Evolutionary conservation across 64 coral and sea anemone species (phyloP), one percentile per base, ranked within the genome.

Genomic region (Catalaphyllia jardinei): DNA sequence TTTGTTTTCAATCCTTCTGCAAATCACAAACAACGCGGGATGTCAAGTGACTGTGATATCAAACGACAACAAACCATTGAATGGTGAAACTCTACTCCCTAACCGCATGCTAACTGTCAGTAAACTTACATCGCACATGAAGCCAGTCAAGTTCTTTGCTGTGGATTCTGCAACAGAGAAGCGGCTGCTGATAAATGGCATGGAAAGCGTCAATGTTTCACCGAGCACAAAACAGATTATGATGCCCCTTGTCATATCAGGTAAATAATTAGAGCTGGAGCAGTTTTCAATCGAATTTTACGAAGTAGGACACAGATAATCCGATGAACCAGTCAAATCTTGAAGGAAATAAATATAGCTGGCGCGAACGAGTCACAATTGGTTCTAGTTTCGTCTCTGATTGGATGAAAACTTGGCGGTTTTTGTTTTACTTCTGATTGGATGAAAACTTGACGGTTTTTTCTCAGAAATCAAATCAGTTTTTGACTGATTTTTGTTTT

Each of bases 81-180:
- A 73, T 25, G 90, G 87, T 10, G 67, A 86, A 33, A 60, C 28
- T 8, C 51, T 96, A 2, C 61, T 75, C 2, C 54, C 79, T 14
- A 63, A 71, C 12, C 79, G 73, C 27, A 89, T 92, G 51, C 75
- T 96, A 77, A 77, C 88, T n/a, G 72, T 96, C 22, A 83, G 76
- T 30, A 96, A 96, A 82, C 73, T 78, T 9, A 87, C 74, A 1
- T 49, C 35, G 8, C 15, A 42, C 63, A 84, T 71, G 42, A 62
- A 27, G 2, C 79, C 90, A 1, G 82, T 96, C 15, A 83, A 74
- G 29, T 96, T 96, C 33, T 78, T 62, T 72, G 94, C 94, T 81
- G 80, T 96, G 28, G 94, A 96, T 30, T 74, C 90, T 25, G 94
- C 82, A 29, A 96, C 94, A 4, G 94, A 96, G 52, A 92, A 83